These are phyloP conservation scores for Austrolebias charrua DNA, from an alignment of 2,797 vertebrate species.

Conservation along the genomic window DNA sequence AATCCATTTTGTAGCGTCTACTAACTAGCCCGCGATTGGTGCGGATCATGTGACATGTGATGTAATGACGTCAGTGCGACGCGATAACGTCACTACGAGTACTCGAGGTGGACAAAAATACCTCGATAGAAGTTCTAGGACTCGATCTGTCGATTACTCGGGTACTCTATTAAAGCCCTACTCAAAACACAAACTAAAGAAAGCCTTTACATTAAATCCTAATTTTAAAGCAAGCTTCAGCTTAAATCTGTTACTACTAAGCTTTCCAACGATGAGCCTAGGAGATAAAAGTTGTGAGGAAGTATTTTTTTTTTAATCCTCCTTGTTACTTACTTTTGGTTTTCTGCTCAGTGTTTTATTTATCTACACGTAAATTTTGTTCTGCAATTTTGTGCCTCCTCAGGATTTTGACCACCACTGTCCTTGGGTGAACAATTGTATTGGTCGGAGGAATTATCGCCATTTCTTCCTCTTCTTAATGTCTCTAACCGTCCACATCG, in stretches of 20 bases:
- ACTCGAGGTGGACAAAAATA: too few relatives aligned
- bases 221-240: background rate
- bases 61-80: too few relatives aligned
- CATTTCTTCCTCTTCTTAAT: conserved; percentile 98
- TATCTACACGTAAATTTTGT: background rate
- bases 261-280: conserved; percentile 11
- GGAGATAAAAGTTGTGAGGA: conserved; percentile 1
- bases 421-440: conserved; percentile 99
- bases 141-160: too few relatives aligned
- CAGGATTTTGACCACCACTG: conserved; percentile 99
- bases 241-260: conserved; percentile 30
- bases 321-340: background rate
- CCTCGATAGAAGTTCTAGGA: too few relatives aligned
- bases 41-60: too few relatives aligned
- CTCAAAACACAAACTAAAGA: too few relatives aligned
- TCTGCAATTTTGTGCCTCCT: conserved; percentile 2
- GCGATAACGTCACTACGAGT: too few relatives aligned
- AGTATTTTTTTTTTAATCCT: background rate
- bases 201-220: too few relatives aligned
- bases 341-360: background rate
- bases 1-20: too few relatives aligned
- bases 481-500: conserved; percentile 93
- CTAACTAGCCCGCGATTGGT: too few relatives aligned
- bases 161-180: too few relatives aligned
- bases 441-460: conserved; percentile 96